A percentile compares a stretch with the other conserved stretches of the same genome.
phyloP scores from a whole-genome alignment of 2,113 vertebrate species.

The Aphyosemion australe region DNA sequence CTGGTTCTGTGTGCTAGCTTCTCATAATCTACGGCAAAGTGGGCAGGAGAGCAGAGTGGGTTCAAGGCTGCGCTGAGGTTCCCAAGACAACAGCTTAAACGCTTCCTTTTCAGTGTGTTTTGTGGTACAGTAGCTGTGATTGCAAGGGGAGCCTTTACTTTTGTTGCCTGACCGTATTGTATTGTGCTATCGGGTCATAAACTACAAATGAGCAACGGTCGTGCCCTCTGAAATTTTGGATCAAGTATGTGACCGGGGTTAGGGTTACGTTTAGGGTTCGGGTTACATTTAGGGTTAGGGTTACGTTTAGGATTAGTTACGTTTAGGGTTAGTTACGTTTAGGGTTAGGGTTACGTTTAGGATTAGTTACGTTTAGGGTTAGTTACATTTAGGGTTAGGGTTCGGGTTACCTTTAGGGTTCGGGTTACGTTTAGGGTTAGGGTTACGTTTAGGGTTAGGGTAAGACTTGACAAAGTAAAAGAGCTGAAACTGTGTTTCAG shows the following conservation, averaged over 20 bases:
- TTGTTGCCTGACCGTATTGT: not conserved
- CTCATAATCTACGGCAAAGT: conserved; percentile 23
- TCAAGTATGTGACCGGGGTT: not conserved
- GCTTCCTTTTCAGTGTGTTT: not conserved
- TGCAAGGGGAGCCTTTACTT: not conserved
- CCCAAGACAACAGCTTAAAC: conserved; percentile 24
- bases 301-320: too few relatives aligned
- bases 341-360: too few relatives aligned
- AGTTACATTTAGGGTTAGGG: too few relatives aligned
- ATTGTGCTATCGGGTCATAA: not conserved
- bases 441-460: too few relatives aligned
- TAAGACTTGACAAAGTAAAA: too few relatives aligned
- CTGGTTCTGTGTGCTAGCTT: conserved; percentile 38
- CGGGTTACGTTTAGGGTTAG: too few relatives aligned
- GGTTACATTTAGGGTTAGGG: too few relatives aligned
- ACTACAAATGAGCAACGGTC: not conserved
- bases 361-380: too few relatives aligned
- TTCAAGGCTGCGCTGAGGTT: conserved; percentile 45
- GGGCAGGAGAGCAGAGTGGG: conserved; percentile 60
- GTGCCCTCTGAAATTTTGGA: not conserved
- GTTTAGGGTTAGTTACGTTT: too few relatives aligned
- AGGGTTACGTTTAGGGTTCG: too few relatives aligned
- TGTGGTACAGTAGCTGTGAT: not conserved
- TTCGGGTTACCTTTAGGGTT: too few relatives aligned
- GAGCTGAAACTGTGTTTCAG: too few relatives aligned